Evolutionary conservation across 2,888 invertebrate species (phyloP).

Genomic region (Acronicta alni): DNA sequence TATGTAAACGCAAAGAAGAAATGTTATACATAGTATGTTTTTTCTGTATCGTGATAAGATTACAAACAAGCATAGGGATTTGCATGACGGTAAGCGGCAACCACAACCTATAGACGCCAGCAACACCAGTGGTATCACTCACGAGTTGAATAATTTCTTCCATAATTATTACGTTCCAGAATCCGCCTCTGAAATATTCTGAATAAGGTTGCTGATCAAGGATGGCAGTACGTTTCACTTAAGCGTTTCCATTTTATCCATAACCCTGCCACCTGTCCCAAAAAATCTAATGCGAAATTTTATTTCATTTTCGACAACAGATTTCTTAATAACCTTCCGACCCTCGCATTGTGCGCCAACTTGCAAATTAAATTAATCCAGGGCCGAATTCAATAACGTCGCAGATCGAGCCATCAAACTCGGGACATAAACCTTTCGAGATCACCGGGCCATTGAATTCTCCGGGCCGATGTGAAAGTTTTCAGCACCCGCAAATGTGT

Average conservation of each 20-base stretch:
- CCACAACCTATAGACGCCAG: no score
- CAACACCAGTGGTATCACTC: no score
- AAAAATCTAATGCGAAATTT: conserved; percentile 43
- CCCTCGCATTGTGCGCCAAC: conserved; percentile 63
- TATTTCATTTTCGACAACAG: conserved; percentile 58
- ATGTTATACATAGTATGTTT: no score
- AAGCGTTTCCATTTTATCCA: conserved; percentile 32
- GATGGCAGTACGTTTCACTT: conserved; percentile 28
- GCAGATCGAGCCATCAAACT: conserved; percentile 67
- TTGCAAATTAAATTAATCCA: conserved; percentile 78
- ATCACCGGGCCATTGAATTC: conserved; percentile 63
- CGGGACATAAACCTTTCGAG: conserved; percentile 64
- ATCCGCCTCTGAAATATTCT: background rate
- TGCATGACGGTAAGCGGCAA: no score
- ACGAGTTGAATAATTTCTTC: no score
- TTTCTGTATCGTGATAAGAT: no score
- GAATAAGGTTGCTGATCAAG: background rate
- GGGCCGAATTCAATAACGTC: conserved; percentile 68
- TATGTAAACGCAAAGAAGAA: no score
- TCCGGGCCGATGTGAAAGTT: conserved; percentile 67
- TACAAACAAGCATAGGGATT: no score
- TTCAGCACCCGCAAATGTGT: conserved; percentile 74
- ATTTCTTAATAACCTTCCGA: conserved; percentile 64
- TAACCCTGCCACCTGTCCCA: conserved; percentile 29
- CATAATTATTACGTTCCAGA: no score